Conservation (phyloP, 2,888 invertebrate species). For the Eupithecia subumbrata region DNA sequence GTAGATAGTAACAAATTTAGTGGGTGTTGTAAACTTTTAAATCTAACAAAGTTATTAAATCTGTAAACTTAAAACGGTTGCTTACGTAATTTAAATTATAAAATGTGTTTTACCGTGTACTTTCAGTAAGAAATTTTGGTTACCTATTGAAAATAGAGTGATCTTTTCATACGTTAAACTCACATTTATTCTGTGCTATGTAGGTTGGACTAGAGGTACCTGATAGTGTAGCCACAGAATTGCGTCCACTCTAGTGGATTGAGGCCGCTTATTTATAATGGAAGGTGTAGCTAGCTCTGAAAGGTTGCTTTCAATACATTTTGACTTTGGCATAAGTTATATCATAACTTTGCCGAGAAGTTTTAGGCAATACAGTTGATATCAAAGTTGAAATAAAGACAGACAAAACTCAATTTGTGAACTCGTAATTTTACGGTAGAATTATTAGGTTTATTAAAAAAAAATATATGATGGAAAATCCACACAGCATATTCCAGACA, state of each 20-base stretch:
- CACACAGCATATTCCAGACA: too few species aligned
- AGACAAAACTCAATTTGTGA: neutral
- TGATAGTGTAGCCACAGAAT: constrained; percentile 66
- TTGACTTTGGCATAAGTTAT: neutral
- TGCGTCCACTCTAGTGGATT: constrained; percentile 65
- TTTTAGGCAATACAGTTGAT: neutral
- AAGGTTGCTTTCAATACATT: constrained; percentile 14
- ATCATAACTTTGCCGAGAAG: neutral
- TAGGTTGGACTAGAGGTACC: constrained; percentile 28
- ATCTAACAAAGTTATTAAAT: too few species aligned
- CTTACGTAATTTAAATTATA: too few species aligned
- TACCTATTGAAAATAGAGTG: neutral
- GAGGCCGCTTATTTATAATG: constrained; percentile 58
- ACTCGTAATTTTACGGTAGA: neutral
- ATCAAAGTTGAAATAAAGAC: neutral
- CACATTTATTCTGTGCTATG: neutral
- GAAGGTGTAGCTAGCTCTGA: constrained; percentile 46
- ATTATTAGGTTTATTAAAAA: neutral
- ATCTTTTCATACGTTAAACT: neutral
- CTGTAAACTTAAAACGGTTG: too few species aligned
- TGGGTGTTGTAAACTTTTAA: too few species aligned
- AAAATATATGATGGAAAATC: too few species aligned
- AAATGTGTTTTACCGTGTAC: too few species aligned
- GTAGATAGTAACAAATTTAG: too few species aligned
- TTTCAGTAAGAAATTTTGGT: neutral